These are phyloP conservation scores for Calycopis cecrops DNA, from an alignment of 1,140 invertebrate species.

Conservation along the genomic window DNA sequence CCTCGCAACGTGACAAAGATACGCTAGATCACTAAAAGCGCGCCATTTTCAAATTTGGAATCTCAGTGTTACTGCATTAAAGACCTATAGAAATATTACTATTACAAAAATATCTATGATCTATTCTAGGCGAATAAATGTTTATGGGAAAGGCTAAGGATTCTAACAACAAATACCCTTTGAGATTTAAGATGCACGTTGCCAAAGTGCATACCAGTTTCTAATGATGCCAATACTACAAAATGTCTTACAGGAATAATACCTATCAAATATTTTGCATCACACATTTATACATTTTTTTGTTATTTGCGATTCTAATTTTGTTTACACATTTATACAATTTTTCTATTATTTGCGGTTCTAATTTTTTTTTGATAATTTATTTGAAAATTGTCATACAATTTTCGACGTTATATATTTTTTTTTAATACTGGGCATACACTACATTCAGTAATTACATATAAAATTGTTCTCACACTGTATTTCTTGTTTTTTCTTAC, in stretches of 20 bases:
- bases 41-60: slow-evolving; percentile 23
- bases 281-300: slow-evolving; percentile 22
- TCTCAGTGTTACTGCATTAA: slow-evolving; percentile 21
- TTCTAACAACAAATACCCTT: slow-evolving; percentile 68
- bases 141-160: slow-evolving; percentile 70
- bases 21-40: slow-evolving; percentile 13
- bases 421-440: too few species aligned
- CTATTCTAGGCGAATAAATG: slow-evolving; percentile 64
- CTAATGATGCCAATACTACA: slow-evolving; percentile 22
- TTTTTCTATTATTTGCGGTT: slow-evolving; percentile 21
- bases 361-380: slow-evolving; percentile 16
- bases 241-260: slow-evolving; percentile 30
- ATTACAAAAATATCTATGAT: slow-evolving; percentile 73
- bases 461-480: too few species aligned
- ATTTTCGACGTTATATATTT: too few species aligned
- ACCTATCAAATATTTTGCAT: slow-evolving; percentile 20
- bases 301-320: slow-evolving; percentile 22
- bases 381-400: too few species aligned
- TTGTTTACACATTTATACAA: slow-evolving; percentile 21
- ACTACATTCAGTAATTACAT: too few species aligned
- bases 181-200: slow-evolving; percentile 47
- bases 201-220: slow-evolving; percentile 38
- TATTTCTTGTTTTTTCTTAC: too few species aligned
- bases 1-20: slow-evolving; percentile 6
- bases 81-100: slow-evolving; percentile 53